Evolutionary conservation across 2,797 vertebrate genomes (phyloP), one percentile per base, ranked within the genome.

Genomic region (Neopelma chrysocephalum): DNA sequence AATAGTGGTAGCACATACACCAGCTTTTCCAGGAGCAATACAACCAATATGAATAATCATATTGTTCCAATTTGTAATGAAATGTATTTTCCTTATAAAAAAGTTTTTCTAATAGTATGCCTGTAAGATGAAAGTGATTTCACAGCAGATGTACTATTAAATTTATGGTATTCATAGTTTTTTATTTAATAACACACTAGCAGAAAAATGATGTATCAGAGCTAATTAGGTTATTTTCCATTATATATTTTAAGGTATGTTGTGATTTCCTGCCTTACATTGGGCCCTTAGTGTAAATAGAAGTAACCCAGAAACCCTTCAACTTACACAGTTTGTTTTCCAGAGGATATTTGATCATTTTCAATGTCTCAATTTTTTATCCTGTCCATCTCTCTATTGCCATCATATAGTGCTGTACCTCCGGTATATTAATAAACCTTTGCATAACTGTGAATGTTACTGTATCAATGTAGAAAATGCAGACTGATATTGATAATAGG

Each of bases 251-350:
- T 73, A 70, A 80, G 7, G 15, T 40, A 73, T 6, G 6, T 19
- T 80, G 15, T 58, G 26, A 42, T 75, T 68, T 90, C 26, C 27
- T 69, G 31, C 36, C 29, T 90, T 84, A 32, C 32, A 66, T 0
- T 50, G 36, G 34, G 8, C 36, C 19, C 11, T 65, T 1, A 1
- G 14, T 29, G 12, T 47, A 62, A 72, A 65, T 0, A 66, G 16
- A 79, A 76, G 5, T 58, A 82, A 91, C 7, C 20, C 40, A 77
- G 34, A 77, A 73, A 47, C 21, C 27, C 48, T 95, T 95, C 82
- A 94, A 96, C 76, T 94, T 90, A 62, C 72, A 87, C 57, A 93
- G 65, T 75, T 87, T 94, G 34, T 82, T 91, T 86, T 43, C 21
- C 17, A 77, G n/a, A 81, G 12, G 4, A 47, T 64, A 53, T 60